Evolutionary conservation across 2,888 invertebrate genomes (phyloP), one percentile per base, ranked within the genome.

Genomic region (Schrankia costaestrigalis): DNA sequence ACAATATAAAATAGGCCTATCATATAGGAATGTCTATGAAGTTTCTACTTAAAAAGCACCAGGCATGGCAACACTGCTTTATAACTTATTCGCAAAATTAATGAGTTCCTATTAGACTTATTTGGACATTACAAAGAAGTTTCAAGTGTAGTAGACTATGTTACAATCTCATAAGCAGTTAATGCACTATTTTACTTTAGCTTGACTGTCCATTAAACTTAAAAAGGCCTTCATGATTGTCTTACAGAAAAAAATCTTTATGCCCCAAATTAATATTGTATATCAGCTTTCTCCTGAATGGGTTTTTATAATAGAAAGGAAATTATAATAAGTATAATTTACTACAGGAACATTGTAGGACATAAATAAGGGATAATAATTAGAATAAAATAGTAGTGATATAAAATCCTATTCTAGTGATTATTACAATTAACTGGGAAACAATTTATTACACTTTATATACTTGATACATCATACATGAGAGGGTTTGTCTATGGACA

Each of bases 341-440:
- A 56, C 31, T 57, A 53, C 57, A 66, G 68, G 63, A 65, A 63
- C 63, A 56, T 22, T 10, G 22, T 26, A 13, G 22, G 6, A 12
- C 17, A 11, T 26, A 24, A 41, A 36, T 19, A 25, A 44, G 34
- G 26, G 13, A 35, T 19, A n/a, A 21, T 21, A 21, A 12, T 13
- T 8, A 21, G 19, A 24, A 23, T 45, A 40, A 19, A 27, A 45
- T 32, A 28, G 12, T 34, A 26, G n/a, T n/a, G n/a, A n/a, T n/a
- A n/a, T n/a, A n/a, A n/a, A n/a, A n/a, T n/a, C n/a, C n/a, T n/a
- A n/a, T n/a, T n/a, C n/a, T n/a, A n/a, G n/a, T 23, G 13, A 37
- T 42, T 23, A 35, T 26, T 38, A 37, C 26, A 40, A 37, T 18
- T 21, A 39, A 41, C 27, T 45, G 46, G 35, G 32, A 45, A 56